A percentile compares a stretch with the other conserved stretches of the same genome.
phyloP scores from a whole-genome alignment of 53 echinoderm and acorn worm genomes.

The Crossaster papposus region DNA sequence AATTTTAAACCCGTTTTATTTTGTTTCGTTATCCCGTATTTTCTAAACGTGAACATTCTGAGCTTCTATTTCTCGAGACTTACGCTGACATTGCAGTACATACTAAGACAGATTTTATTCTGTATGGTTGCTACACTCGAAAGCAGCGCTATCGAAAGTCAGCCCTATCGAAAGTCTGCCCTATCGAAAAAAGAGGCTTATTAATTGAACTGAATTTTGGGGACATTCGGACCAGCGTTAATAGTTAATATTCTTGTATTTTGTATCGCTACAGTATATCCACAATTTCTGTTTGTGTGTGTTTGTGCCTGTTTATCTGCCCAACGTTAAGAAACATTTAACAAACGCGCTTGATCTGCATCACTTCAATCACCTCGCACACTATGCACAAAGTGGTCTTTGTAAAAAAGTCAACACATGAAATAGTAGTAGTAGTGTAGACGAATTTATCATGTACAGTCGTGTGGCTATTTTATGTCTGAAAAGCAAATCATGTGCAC shows the following conservation, averaged over 20 bases:
- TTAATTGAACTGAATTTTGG: too few relatives aligned
- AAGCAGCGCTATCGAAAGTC: too few relatives aligned
- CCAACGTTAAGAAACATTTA: background rate
- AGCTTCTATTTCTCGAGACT: too few relatives aligned
- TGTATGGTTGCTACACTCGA: too few relatives aligned
- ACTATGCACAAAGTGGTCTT: conserved; percentile 44
- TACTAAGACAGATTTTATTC: too few relatives aligned
- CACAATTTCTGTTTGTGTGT: background rate
- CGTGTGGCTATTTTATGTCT: conserved; percentile 53
- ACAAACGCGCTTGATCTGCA: background rate
- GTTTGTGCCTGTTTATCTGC: background rate
- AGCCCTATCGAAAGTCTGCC: too few relatives aligned
- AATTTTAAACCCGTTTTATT: too few relatives aligned
- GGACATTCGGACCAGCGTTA: background rate
- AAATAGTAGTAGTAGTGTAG: conserved; percentile 26
- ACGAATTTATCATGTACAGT: background rate
- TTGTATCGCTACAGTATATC: background rate
- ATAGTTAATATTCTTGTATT: background rate
- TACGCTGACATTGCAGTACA: too few relatives aligned
- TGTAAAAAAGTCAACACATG: conserved; percentile 34
- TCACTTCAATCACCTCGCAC: conserved; percentile 10
- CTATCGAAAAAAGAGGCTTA: too few relatives aligned
- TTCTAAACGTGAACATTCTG: too few relatives aligned
- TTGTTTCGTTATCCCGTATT: too few relatives aligned
- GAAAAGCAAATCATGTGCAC: background rate